phyloP scores from a whole-genome alignment of 37 sponge, comb jelly and placozoan genomes.

The Chondrosia reniformis region DNA sequence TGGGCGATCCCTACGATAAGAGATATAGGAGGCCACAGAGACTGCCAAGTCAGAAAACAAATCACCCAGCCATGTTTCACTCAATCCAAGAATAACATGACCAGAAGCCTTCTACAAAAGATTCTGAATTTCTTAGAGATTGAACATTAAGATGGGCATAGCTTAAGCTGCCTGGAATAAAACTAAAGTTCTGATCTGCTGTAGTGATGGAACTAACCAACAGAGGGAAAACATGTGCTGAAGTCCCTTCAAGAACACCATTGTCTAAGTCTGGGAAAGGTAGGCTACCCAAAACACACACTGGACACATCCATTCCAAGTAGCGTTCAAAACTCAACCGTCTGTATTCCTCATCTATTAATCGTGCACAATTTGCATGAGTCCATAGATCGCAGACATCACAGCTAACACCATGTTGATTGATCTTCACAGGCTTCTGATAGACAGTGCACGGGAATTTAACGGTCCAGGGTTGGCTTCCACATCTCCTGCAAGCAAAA shows the following conservation, averaged over 20 bases:
- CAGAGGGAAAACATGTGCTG: too few species aligned
- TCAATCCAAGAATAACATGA: too few species aligned
- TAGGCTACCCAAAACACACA: neutral
- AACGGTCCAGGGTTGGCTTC: neutral
- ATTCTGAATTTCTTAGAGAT: too few species aligned
- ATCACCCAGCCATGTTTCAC: too few species aligned
- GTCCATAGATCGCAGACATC: neutral
- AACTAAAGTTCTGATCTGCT: too few species aligned
- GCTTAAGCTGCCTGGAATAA: too few species aligned
- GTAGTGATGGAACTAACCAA: too few species aligned
- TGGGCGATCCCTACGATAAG: too few species aligned
- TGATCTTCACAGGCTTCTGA: neutral
- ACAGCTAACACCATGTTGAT: neutral
- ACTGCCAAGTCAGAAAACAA: too few species aligned
- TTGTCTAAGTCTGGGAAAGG: neutral
- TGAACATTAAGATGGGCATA: too few species aligned
- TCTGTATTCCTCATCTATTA: neutral
- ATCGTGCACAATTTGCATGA: neutral
- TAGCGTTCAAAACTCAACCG: neutral
- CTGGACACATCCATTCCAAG: neutral
- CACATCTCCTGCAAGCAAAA: neutral
- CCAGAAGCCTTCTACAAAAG: too few species aligned
- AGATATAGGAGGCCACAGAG: too few species aligned
- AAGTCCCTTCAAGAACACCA: neutral
- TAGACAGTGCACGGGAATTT: neutral